Evolutionary conservation across 2,888 invertebrate species (phyloP).

Genomic region (Phortica okadai): DNA sequence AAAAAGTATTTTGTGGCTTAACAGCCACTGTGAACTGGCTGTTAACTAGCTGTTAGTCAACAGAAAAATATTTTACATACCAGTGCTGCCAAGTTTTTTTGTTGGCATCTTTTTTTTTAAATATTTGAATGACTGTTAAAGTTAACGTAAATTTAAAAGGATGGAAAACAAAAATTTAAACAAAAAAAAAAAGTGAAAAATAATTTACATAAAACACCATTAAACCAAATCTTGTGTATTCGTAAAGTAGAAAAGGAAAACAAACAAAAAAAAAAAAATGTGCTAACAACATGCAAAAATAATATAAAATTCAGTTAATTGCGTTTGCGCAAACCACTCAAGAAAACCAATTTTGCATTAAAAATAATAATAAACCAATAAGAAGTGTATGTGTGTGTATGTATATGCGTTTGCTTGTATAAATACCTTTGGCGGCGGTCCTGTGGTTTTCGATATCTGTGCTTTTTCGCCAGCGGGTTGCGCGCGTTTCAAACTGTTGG

Average conservation of each 20-base stretch:
- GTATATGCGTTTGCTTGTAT: not conserved
- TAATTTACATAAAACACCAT: not conserved
- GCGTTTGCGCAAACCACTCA: not conserved
- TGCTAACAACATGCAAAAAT: not conserved
- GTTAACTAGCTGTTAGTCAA: too few relatives aligned
- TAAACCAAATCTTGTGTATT: not conserved
- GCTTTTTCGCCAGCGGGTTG: slow-evolving; percentile 63
- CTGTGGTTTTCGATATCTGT: slow-evolving; percentile 64
- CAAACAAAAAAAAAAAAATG: not conserved
- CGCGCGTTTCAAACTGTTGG: slow-evolving; percentile 68
- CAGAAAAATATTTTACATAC: too few relatives aligned
- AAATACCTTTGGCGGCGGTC: slow-evolving; percentile 69
- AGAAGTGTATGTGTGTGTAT: not conserved
- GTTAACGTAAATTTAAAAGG: too few relatives aligned
- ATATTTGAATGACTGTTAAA: too few relatives aligned
- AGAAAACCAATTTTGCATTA: not conserved
- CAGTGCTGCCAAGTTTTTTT: too few relatives aligned
- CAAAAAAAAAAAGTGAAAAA: not conserved
- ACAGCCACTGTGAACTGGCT: too few relatives aligned
- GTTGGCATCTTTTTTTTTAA: too few relatives aligned
- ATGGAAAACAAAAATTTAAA: not conserved
- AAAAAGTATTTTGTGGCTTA: too few relatives aligned
- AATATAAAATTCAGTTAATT: not conserved
- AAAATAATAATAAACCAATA: not conserved
- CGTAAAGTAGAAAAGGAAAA: not conserved